Base-by-base conservation (phyloP, 2,888 invertebrate species). In the Colostygia pectinataria region DNA sequence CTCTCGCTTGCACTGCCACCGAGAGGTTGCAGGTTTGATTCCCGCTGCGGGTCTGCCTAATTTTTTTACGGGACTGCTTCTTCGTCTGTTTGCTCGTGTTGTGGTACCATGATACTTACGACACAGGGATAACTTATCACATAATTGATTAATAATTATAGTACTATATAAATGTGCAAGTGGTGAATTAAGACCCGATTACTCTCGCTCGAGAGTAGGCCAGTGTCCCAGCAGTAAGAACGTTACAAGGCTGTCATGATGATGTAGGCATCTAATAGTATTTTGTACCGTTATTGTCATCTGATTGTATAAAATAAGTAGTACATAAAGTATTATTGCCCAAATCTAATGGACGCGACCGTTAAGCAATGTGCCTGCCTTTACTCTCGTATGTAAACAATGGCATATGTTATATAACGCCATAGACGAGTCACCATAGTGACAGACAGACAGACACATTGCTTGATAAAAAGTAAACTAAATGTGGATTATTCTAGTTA, bases 331-430 rank as follows among this genome's bases (percentile, higher is more conserved):
- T 10, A 10, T 34, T 32, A 51, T 51, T 45, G 31, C 31, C 32
- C 31, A 51, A 51, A 51, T 12, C 14, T 15, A 42, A 24, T 33
- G 13, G 23, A 20, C 18, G 20, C 45, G 32, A 14, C 25, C 15
- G 38, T 45, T 45, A 10, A 2, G 32, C 18, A 37, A 45, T 25
- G 31, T 7, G 4, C 13, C 14, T 10, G 6, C 37, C 15, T 15
- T 2, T 15, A 6, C 6, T 6, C 5, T 6, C 4, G 8, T 39
- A 20, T 29, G 20, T 31, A 36, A 36, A 44, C 44, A 44, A 50
- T 50, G 36, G 37, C 8, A 20, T 20, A n/a, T 15, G 10, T 50
- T 50, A 31, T 27, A 40, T 50, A 43, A 48, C 27, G 4, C 41
- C 32, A n/a, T 37, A 25, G 18, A 39, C 5, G 24, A 15, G 27